Percentiles rank a stretch among this genome's conserved stretches.
Evolutionary conservation across 2,797 vertebrate species (phyloP).

Genomic region (Enteromius radiatus): DNA sequence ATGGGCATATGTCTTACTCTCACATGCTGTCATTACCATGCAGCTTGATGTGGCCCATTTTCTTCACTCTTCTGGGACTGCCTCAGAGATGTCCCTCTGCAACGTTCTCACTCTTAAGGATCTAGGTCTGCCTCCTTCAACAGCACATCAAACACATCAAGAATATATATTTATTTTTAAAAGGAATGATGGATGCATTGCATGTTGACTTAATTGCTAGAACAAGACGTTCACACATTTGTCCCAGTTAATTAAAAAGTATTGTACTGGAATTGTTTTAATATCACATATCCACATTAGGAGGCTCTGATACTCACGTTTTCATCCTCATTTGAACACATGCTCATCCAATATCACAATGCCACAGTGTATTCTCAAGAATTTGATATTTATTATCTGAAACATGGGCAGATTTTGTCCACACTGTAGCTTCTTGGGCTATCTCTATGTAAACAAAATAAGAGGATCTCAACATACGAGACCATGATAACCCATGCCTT

Average conservation of each 20-base stretch:
- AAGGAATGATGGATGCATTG: neutral
- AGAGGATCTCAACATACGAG: constrained; percentile 49
- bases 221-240: neutral
- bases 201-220: neutral
- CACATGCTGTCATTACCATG: constrained; percentile 52
- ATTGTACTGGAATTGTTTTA: neutral
- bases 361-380: constrained; percentile 34
- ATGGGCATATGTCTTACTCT: constrained; percentile 44
- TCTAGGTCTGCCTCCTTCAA: constrained; percentile 41
- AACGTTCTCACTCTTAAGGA: constrained; percentile 31
- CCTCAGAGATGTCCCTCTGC: constrained; percentile 21
- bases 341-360: constrained; percentile 30
- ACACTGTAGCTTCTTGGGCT: constrained; percentile 42
- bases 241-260: constrained; percentile 13
- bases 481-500: constrained; percentile 51
- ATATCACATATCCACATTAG: constrained; percentile 11
- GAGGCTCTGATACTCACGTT: neutral
- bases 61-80: constrained; percentile 25
- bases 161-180: constrained; percentile 13
- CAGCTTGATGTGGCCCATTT: constrained; percentile 42
- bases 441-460: constrained; percentile 55
- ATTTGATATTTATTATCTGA: constrained; percentile 47
- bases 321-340: constrained; percentile 1
- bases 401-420: constrained; percentile 53
- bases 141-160: constrained; percentile 24